Conservation (phyloP, 2,888 invertebrate genomes). For the Tiliacea citrago region DNA sequence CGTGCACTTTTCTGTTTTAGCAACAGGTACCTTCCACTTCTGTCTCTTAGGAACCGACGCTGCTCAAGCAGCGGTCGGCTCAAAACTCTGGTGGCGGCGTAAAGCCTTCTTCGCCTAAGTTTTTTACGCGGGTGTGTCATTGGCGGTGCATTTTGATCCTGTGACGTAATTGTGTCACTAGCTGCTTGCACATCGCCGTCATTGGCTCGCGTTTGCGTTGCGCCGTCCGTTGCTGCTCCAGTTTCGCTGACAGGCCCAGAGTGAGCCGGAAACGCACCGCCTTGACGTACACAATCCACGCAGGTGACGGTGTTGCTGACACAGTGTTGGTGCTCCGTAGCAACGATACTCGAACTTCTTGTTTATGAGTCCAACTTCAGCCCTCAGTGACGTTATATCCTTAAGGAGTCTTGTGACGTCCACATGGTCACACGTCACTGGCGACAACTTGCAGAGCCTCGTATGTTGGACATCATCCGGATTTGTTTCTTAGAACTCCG, state of each 20-base stretch:
- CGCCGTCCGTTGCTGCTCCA: background rate
- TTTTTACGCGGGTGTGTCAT: background rate
- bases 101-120: background rate
- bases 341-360: too few species aligned
- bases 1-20: too few species aligned
- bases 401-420: background rate
- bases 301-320: too few species aligned
- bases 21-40: background rate
- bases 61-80: background rate
- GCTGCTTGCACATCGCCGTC: background rate
- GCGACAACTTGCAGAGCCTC: background rate
- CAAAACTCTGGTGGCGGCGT: background rate
- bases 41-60: background rate
- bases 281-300: background rate
- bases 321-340: too few species aligned
- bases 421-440: background rate
- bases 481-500: background rate
- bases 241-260: background rate
- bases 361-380: too few species aligned
- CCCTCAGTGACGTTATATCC: too few species aligned
- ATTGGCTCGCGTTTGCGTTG: background rate
- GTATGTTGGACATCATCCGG: background rate
- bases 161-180: background rate
- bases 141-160: background rate
- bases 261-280: background rate